Evolutionary conservation across 2,797 vertebrate genomes (phyloP).

Genomic region (Sebastes nivosus): DNA sequence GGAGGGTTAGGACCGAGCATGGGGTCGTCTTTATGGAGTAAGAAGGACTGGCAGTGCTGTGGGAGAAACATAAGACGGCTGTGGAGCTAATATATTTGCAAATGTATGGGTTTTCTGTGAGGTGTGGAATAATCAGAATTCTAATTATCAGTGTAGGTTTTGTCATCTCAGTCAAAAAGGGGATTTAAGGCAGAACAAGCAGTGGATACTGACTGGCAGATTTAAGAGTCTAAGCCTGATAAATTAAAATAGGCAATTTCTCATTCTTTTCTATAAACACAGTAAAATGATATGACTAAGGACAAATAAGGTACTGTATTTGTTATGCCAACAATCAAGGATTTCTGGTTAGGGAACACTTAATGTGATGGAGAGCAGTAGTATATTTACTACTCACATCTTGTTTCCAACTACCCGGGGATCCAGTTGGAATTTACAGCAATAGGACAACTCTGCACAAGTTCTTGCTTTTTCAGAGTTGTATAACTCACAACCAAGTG

Average conservation of each 20-base stretch:
- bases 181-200: background rate
- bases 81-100: background rate
- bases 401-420: background rate
- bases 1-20: background rate
- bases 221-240: background rate
- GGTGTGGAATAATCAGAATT: background rate
- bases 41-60: background rate
- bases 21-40: background rate
- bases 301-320: background rate
- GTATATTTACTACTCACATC: background rate
- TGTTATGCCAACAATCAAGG: background rate
- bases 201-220: background rate
- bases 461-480: background rate
- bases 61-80: background rate
- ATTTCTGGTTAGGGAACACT: background rate
- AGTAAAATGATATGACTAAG: background rate
- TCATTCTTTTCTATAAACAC: background rate
- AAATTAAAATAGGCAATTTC: background rate
- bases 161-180: background rate
- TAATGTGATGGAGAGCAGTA: background rate
- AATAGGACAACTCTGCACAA: background rate
- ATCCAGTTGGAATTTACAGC: background rate
- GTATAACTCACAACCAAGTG: background rate
- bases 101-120: background rate
- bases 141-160: background rate